These are phyloP conservation scores for Hydrophis major DNA, from an alignment of 2,797 vertebrate species.

Conservation along the genomic window DNA sequence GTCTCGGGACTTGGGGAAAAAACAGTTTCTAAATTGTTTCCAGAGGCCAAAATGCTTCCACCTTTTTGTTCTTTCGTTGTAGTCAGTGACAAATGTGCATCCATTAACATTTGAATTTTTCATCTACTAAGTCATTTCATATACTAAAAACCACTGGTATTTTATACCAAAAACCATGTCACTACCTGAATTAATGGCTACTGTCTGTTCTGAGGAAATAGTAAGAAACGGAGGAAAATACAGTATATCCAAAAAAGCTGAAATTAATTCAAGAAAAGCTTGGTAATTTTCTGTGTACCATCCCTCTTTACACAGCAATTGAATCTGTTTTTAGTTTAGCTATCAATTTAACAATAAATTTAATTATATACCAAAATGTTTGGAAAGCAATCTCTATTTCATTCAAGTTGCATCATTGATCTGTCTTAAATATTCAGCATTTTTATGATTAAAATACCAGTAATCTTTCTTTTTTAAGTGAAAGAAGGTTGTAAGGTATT, in stretches of 20 bases:
- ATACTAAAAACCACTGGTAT: not conserved
- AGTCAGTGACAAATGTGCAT: not conserved
- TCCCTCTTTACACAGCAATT: constrained; percentile 35
- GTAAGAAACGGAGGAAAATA: constrained; percentile 38
- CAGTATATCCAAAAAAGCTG: constrained; percentile 36
- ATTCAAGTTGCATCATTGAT: constrained; percentile 48
- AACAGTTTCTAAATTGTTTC: constrained; percentile 16
- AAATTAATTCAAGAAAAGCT: constrained; percentile 53
- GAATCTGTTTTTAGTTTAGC: constrained; percentile 61
- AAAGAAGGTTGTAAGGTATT: constrained; percentile 30
- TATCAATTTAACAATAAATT: constrained; percentile 65
- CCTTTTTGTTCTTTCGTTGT: constrained; percentile 2
- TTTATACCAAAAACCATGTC: constrained; percentile 26
- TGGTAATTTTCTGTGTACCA: constrained; percentile 37
- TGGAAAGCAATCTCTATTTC: constrained; percentile 65
- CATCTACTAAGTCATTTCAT: constrained; percentile 16
- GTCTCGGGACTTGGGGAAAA: not conserved
- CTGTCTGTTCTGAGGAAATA: constrained; percentile 44
- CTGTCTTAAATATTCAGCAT: constrained; percentile 55
- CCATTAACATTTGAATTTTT: constrained; percentile 10
- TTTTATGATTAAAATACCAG: constrained; percentile 53
- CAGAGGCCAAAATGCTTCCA: constrained; percentile 1
- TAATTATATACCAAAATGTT: constrained; percentile 65
- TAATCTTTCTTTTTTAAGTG: constrained; percentile 36
- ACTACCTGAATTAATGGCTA: constrained; percentile 31